Conservation (phyloP, 2,797 vertebrate species). For the Macropus fuliginosus region DNA sequence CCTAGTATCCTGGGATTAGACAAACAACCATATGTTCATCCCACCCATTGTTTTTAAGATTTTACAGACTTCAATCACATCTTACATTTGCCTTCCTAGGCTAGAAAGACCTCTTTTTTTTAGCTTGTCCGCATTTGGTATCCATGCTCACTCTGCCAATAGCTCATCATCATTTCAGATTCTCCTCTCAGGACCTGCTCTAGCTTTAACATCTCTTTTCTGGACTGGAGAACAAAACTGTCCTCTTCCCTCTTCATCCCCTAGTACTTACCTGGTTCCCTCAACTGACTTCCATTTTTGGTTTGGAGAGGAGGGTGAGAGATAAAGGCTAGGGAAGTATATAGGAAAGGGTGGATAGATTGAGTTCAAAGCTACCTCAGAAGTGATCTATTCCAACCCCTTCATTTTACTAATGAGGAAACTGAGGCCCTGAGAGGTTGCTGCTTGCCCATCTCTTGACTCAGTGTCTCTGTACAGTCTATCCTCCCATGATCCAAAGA, state of each 20-base stretch:
- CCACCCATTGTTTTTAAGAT: neutral
- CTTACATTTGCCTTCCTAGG: neutral
- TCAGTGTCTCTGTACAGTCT: neutral
- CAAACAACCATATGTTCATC: neutral
- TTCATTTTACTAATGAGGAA: neutral
- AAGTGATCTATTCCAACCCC: neutral
- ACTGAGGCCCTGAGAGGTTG: neutral
- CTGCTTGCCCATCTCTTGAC: neutral
- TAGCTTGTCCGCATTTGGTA: neutral
- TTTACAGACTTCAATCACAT: neutral
- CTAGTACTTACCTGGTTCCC: neutral
- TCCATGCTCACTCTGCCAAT: neutral
- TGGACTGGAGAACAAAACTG: constrained; percentile 5
- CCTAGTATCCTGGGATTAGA: neutral
- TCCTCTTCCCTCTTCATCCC: neutral
- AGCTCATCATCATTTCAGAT: neutral
- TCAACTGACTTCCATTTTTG: neutral
- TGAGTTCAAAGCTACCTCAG: neutral
- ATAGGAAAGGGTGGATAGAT: neutral
- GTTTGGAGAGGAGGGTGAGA: constrained; percentile 24
- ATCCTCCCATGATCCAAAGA: neutral
- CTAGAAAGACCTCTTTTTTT: neutral
- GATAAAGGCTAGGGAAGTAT: neutral
- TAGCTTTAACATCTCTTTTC: neutral
- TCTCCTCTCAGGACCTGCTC: neutral